Percentiles rank a stretch among this genome's conserved stretches.
These are phyloP conservation scores for Pogonocichla stellata DNA, from an alignment of 2,113 vertebrate species.

Conservation along the genomic window DNA sequence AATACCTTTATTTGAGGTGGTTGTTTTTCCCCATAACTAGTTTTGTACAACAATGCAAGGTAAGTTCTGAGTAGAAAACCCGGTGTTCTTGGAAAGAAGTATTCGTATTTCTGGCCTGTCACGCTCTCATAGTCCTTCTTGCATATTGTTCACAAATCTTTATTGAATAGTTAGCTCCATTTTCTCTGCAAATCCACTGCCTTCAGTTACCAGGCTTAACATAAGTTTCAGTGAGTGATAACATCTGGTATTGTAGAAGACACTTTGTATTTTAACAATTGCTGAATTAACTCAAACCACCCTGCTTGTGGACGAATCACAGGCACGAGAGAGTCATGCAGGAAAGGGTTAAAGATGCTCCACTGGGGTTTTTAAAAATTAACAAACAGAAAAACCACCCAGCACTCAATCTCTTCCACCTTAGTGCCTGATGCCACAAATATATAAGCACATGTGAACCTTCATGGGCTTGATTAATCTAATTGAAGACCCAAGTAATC, in stretches of 20 bases:
- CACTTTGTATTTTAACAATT: neutral
- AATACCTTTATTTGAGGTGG: neutral
- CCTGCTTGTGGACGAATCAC: neutral
- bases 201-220: neutral
- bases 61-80: neutral
- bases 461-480: neutral
- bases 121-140: neutral
- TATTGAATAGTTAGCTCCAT: neutral
- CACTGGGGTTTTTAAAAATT: neutral
- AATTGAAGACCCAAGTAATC: neutral
- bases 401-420: neutral
- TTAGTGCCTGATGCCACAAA: neutral
- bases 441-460: neutral
- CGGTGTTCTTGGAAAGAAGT: rapidly evolving
- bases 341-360: neutral
- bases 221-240: neutral
- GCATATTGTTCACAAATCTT: neutral
- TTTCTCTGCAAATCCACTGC: neutral
- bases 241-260: neutral
- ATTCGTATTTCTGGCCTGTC: neutral
- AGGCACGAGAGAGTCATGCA: neutral
- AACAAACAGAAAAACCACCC: neutral
- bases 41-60: neutral
- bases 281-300: neutral
- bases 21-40: neutral